Base-by-base conservation (phyloP, 2,888 invertebrate genomes). In the Saturnia pavonia region DNA sequence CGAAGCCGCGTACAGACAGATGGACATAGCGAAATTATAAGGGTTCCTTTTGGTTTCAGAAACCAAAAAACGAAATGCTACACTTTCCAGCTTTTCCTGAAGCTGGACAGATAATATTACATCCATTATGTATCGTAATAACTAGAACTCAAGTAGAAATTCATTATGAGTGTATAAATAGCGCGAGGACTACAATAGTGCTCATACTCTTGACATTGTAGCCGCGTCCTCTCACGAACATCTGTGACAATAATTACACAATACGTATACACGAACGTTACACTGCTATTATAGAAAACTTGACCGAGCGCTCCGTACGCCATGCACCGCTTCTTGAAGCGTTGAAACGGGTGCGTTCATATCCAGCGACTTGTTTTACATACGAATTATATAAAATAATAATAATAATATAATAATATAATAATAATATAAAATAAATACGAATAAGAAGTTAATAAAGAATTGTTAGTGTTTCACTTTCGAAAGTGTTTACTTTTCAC, bases 191-290 rank as follows among this genome's bases (percentile, higher is more conserved):
- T 19, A 65, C 40, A 11, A 40, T 9, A 65, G 40, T 40, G 19
- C 40, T 65, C 40, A n/a, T n/a, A n/a, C n/a, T 65, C 40, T 65
- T 65, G 65, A 65, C 65, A 65, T 65, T 65, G 65, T 16, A n/a
- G 65, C 65, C 34, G 65, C 40, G 65, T 34, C 65, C 65, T 60
- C 65, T 19, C 34, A n/a, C 19, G 19, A 65, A 65, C 65, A 65
- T 65, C 65, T 65, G 65, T 65, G 65, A 65, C 40, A 65, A 65
- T 65, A 65, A 65, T 65, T 65, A 65, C 65, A 65, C 40, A 65
- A 40, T 40, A 16, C 40, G 40, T 16, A 65, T 40, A 40, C 40
- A 65, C n/a, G 57, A 60, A 65, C 40, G 65, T 65, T 65, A 65
- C 65, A 19, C 16, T 25, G n/a, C 40, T 40, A n/a, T 40, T 40